Evolutionary conservation across 2,888 invertebrate genomes (phyloP), one percentile per base, ranked within the genome.

Genomic region (Mesochorus sp.): DNA sequence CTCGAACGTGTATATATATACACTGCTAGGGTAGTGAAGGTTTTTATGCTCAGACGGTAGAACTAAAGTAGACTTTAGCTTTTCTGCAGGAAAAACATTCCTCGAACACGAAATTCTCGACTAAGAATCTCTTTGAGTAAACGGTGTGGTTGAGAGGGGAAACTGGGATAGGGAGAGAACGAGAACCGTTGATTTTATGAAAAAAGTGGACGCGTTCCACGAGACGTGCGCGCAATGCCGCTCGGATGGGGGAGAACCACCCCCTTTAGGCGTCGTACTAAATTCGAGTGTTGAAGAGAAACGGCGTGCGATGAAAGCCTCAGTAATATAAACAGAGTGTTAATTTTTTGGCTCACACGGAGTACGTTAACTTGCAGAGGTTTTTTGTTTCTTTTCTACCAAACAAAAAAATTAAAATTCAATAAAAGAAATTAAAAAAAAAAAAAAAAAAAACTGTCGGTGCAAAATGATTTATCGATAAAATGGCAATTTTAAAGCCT

Each of bases 371-470:
- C n/a, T n/a, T n/a, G n/a, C n/a, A n/a, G n/a, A n/a, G n/a, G n/a
- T n/a, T n/a, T n/a, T n/a, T n/a, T n/a, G n/a, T n/a, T n/a, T n/a
- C n/a, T n/a, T n/a, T n/a, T n/a, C n/a, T n/a, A n/a, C n/a, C n/a
- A n/a, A n/a, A 82, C 85, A 85, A 85, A 82, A 84, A 82, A 24
- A 55, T 55, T 51, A 28, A 28, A 34, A 34, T 86, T 85, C 86
- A 86, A 79, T 77, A 79, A 79, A 84, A 81, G 81, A 85, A 86
- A 86, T 87, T 86, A 85, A 84, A 86, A 85, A 86, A 82, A 80
- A 81, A 82, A 83, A 84, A 82, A 78, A 78, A 34, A 1, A 34
- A 34, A 1, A 10, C 10, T 34, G 8, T 2, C 8, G 34, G 1
- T 6, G 34, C 3, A 34, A 34, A 39, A 57, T 57, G 39, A 26